These are phyloP conservation scores for human (Homo sapiens) DNA, from an alignment of 2,113 vertebrate species.

Conservation along the genomic window DNA sequence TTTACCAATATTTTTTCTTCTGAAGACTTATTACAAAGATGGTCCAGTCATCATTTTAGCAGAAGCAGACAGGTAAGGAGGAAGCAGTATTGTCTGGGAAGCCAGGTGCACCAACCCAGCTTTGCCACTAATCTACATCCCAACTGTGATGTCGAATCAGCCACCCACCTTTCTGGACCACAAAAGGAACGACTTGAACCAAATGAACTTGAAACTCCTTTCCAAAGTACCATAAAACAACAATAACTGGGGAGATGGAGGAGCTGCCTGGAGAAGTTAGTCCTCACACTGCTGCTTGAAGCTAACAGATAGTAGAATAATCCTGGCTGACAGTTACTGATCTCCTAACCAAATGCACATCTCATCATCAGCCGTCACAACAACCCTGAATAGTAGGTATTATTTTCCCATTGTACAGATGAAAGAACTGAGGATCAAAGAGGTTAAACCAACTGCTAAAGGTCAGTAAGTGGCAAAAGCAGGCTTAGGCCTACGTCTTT, in stretches of 20 bases:
- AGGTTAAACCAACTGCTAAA: not conserved
- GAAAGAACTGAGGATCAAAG: not conserved
- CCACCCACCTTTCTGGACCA: not conserved
- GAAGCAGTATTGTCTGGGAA: not conserved
- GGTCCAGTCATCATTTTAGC: not conserved
- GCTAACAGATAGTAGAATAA: not conserved
- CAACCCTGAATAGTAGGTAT: not conserved
- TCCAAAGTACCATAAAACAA: not conserved
- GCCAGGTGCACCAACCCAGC: not conserved
- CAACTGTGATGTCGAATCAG: not conserved
- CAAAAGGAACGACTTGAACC: not conserved
- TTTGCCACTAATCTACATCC: not conserved
- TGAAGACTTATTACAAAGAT: not conserved
- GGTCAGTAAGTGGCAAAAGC: not conserved
- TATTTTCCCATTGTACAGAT: not conserved
- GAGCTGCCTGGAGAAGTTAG: not conserved
- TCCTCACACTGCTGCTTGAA: not conserved
- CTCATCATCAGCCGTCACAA: not conserved
- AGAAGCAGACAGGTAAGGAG: not conserved
- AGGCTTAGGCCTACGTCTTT: not conserved
- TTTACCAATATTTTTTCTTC: not conserved
- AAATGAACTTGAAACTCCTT: not conserved
- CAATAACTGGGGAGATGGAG: not conserved
- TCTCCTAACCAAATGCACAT: not conserved
- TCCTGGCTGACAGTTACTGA: not conserved